These are phyloP conservation scores for Alauda arvensis DNA, from an alignment of 2,797 vertebrate species.

Conservation along the genomic window DNA sequence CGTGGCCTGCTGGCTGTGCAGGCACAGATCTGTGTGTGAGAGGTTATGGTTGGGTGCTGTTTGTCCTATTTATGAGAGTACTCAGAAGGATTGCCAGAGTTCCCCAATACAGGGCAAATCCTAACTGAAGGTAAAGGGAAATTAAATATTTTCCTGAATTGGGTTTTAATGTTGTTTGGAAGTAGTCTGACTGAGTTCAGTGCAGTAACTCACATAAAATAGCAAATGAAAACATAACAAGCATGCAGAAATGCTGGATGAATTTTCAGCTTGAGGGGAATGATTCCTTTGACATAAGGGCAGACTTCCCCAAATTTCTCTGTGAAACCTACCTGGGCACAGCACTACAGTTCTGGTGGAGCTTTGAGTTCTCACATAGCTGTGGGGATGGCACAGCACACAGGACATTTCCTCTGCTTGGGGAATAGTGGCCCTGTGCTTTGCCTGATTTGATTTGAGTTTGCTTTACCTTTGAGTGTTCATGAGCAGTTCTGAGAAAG, in stretches of 20 bases:
- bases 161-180: background rate
- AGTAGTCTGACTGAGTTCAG: background rate
- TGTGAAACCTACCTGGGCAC: background rate
- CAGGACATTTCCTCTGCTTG: background rate
- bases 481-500: background rate
- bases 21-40: background rate
- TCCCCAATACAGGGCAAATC: background rate
- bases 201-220: background rate
- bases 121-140: background rate
- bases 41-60: background rate
- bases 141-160: background rate
- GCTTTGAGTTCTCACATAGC: background rate
- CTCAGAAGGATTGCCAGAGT: background rate
- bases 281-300: rapidly evolving
- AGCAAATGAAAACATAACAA: background rate
- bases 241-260: background rate
- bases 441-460: background rate
- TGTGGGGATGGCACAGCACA: no score
- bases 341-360: background rate
- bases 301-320: background rate
- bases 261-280: background rate
- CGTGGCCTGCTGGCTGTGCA: background rate
- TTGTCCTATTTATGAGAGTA: background rate
- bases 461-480: background rate
- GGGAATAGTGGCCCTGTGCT: background rate